Evolutionary conservation across 2,797 vertebrate species (phyloP).

Genomic region (Melanotaenia pygmaea): DNA sequence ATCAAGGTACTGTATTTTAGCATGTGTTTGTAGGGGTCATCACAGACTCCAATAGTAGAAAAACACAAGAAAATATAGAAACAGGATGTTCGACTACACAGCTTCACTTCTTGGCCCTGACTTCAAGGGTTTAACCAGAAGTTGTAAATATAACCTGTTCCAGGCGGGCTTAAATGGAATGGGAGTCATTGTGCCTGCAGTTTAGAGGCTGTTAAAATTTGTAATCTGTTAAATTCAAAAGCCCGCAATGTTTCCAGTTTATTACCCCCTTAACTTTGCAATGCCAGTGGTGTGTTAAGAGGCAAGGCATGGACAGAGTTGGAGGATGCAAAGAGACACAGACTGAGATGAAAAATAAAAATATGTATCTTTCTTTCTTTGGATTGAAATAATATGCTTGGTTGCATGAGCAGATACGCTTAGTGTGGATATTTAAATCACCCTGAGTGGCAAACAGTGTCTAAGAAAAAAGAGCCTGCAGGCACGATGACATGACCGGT

Average conservation of each 20-base stretch:
- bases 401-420: neutral
- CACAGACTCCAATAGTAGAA: neutral
- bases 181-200: constrained; percentile 20
- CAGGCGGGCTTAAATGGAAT: constrained; percentile 1
- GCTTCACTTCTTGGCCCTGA: neutral
- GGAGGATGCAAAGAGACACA: neutral
- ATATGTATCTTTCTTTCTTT: neutral
- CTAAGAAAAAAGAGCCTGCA: neutral
- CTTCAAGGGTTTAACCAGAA: constrained; percentile 26
- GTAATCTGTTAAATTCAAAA: constrained; percentile 26
- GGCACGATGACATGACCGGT: neutral
- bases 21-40: neutral
- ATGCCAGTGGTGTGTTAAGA: constrained; percentile 7
- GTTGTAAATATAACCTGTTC: constrained; percentile 44
- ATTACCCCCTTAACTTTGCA: constrained; percentile 18
- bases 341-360: neutral
- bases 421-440: constrained; percentile 10
- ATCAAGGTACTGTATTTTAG: neutral
- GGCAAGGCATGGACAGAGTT: neutral
- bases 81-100: neutral
- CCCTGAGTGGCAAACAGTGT: neutral
- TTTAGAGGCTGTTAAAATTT: constrained; percentile 35
- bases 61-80: neutral
- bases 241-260: constrained; percentile 32
- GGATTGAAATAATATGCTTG: neutral